phyloP scores from a whole-genome alignment of 1,140 invertebrate species.

The Drosophila sp. region DNA sequence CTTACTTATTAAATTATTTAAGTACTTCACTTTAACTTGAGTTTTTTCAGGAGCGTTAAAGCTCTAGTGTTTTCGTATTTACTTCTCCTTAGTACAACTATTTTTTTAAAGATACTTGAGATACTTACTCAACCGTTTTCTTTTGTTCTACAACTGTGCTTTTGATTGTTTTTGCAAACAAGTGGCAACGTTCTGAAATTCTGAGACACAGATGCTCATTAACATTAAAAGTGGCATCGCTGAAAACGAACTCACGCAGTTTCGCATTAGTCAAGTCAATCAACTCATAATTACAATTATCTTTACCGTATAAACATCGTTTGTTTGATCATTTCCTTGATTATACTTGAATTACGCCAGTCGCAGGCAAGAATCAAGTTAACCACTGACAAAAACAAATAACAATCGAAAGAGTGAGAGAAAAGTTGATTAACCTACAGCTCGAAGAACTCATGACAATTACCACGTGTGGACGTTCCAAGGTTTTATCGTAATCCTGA shows the following conservation, averaged over 20 bases:
- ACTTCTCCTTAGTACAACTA: too few relatives aligned
- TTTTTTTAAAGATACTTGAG: too few relatives aligned
- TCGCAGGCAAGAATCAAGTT: background rate
- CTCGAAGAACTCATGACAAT: slow-evolving; percentile 2
- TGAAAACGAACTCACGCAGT: slow-evolving; percentile 12
- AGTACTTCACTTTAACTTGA: too few relatives aligned
- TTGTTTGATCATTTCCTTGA: slow-evolving; percentile 15
- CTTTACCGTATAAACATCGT: slow-evolving; percentile 19
- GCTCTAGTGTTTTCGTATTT: too few relatives aligned
- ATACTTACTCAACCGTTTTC: background rate
- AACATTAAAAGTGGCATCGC: background rate
- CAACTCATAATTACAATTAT: slow-evolving; percentile 20
- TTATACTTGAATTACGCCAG: background rate
- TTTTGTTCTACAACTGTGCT: background rate
- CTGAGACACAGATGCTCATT: slow-evolving; percentile 3
- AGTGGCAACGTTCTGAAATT: slow-evolving; percentile 4
- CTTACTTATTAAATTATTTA: too few relatives aligned
- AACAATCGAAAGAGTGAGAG: background rate
- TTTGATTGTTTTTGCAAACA: slow-evolving; percentile 1
- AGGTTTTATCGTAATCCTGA: slow-evolving; percentile 1
- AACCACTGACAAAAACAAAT: background rate
- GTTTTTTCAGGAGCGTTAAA: too few relatives aligned
- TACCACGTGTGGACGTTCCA: slow-evolving; percentile 14
- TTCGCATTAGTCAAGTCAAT: slow-evolving; percentile 15
- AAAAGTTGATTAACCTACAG: slow-evolving; percentile 1